Base-by-base conservation (phyloP, 2,113 vertebrate genomes). In the Amblyopsis rosae region DNA sequence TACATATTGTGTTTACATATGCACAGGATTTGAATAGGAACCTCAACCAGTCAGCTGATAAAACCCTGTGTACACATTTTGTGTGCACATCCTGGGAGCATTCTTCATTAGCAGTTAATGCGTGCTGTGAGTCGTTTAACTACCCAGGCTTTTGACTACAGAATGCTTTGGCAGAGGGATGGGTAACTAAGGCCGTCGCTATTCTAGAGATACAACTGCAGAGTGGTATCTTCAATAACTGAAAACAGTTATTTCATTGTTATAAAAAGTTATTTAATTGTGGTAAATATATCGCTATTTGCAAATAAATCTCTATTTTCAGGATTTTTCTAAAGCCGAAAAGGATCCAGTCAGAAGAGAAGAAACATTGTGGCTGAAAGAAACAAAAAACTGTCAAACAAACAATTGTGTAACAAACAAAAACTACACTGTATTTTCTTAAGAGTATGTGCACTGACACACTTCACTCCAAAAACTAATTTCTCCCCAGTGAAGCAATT, bases 101-200 rank as follows among this genome's bases (percentile, higher is more conserved):
- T 87, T 78, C 80, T 84, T 89, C 87, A 91, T 92, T 91, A 91
- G 87, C 81, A 91, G 82, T 89, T 90, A 74, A 62, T 59, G 59
- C 65, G 82, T 75, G 88, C 59, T 70, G 67, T 51, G 53, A 76
- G 73, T 57, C 64, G 81, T 79, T 81, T 72, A 78, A 45, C 77
- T 80, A 73, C 67, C 73, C 84, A 76, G 63, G 70, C 79, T 82
- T 89, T 86, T 83, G 61, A 80, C 76, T 69, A 17, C 61, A 35
- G 84, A 83, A 91, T 88, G 86, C 79, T 91, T 91, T 88, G 89
- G 91, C 89, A 82, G 68, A 83, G 75, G 87, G 59, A 58, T 3
- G 35, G 51, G 93, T 92, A 87, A 91, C 92, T 89, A 91, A 82
- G 91, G 91, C 81, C 62, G 3, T 57, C 66, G 60, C 74, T 62